Evolutionary conservation across 1,140 invertebrate species (phyloP), one percentile per base, ranked within the genome.

Genomic region (Leptopilina clavipes): DNA sequence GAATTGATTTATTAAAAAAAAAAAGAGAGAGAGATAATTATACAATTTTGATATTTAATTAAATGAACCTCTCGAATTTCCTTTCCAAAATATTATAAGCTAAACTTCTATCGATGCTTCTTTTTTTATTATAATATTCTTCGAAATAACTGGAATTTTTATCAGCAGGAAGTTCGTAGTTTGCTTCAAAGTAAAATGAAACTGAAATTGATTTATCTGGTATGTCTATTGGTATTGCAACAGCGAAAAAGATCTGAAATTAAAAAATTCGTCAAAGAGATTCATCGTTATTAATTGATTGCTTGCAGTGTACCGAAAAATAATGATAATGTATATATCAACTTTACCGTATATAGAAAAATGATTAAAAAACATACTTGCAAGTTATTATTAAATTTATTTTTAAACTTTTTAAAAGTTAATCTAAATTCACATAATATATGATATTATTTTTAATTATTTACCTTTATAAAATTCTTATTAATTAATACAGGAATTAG

Each of bases 171-270:
- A 90, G 70, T 6, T 9, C 65, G 54, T 91, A 91, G 85, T 90
- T 90, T 8, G 89, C 90, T 72, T 91, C 90, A 71, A 91, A 90
- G 81, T 90, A 90, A 22, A 87, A 81, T 0, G 90, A 86, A n/a
- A 90, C 56, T 10, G 88, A 80, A 17, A 91, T 81, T 5, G 88
- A 86, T 77, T 90, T 89, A 59, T 89, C 83, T 0, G 88, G 85
- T 11, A 90, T 70, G 22, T 90, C 89, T 1, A 91, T 9, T 0
- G 90, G 90, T 18, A 91, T 82, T 6, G 87, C 84, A 54, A 90
- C 8, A 1, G 90, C 90, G 52, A 90, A 89, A 75, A 89, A 90
- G 75, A 91, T 84, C 90, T 90, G 81, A 22, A 86, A 86, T 81
- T 78, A n/a, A 70, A 76, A 76, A 48, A 48, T 48, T n/a, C 12